Percentiles rank a stretch among this genome's conserved stretches.
phyloP scores from a whole-genome alignment of 2,888 invertebrate species.

The Seira ritae region DNA sequence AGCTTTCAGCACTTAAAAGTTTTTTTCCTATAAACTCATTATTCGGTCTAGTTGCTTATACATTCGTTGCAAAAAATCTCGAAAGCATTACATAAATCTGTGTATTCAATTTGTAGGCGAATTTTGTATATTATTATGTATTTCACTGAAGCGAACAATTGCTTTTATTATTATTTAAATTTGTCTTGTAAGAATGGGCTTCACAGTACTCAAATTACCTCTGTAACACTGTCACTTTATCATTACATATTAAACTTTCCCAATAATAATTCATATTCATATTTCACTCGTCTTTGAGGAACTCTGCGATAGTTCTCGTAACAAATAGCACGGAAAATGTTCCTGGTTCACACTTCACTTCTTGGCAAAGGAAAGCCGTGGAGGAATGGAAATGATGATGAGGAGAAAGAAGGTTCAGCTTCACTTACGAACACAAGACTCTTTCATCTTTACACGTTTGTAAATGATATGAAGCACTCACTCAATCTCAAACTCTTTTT shows the following conservation, averaged over 20 bases:
- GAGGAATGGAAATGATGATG: neutral
- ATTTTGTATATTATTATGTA: too few relatives aligned
- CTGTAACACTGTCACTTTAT: neutral
- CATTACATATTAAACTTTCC: neutral
- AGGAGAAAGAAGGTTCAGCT: slow-evolving; percentile 25
- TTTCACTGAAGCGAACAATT: neutral
- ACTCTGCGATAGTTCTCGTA: neutral
- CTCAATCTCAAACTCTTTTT: slow-evolving; percentile 24
- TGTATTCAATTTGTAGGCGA: too few relatives aligned
- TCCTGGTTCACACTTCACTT: slow-evolving; percentile 27
- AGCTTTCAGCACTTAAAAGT: neutral
- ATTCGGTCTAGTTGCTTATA: too few relatives aligned
- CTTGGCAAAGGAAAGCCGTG: slow-evolving; percentile 28
- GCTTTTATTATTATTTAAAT: neutral
- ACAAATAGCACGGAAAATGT: neutral
- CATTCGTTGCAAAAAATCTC: too few relatives aligned
- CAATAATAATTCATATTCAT: too few relatives aligned
- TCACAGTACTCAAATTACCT: neutral
- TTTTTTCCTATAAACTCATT: too few relatives aligned
- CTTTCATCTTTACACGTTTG: slow-evolving; percentile 15
- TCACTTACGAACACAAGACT: slow-evolving; percentile 4
- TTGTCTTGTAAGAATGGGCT: neutral
- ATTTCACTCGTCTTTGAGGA: too few relatives aligned
- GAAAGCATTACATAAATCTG: too few relatives aligned
- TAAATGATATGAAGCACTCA: slow-evolving; percentile 34